phyloP scores from a whole-genome alignment of 2,113 vertebrate genomes.

The Scatophagus argus region DNA sequence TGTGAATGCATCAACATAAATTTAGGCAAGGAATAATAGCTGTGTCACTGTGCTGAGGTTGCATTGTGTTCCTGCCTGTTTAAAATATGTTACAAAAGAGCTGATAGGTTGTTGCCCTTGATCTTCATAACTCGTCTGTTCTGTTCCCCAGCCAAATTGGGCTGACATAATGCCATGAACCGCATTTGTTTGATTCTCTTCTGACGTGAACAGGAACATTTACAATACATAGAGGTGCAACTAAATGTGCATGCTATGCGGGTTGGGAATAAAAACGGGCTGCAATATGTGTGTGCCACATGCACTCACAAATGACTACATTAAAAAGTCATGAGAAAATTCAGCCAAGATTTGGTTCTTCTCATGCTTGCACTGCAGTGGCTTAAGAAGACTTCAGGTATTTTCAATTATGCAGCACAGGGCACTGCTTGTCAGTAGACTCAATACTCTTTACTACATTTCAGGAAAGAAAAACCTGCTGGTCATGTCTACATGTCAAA shows the following conservation, averaged over 20 bases:
- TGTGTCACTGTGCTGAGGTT: slow-evolving; percentile 69
- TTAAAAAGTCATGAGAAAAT: slow-evolving; percentile 62
- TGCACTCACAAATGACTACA: slow-evolving; percentile 30
- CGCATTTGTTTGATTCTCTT: neutral
- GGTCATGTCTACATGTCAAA: slow-evolving; percentile 33
- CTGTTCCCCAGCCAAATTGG: slow-evolving; percentile 5
- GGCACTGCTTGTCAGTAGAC: slow-evolving; percentile 29
- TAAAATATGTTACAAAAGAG: slow-evolving; percentile 43
- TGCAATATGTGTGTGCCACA: neutral
- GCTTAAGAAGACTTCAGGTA: slow-evolving; percentile 56
- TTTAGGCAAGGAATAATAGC: slow-evolving; percentile 65
- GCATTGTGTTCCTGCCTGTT: slow-evolving; percentile 60
- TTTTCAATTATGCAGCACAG: slow-evolving; percentile 65
- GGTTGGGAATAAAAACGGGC: no score
- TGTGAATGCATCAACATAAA: slow-evolving; percentile 71
- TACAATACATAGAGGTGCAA: neutral
- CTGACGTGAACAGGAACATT: neutral
- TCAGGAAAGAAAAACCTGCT: slow-evolving; percentile 32
- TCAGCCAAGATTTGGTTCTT: slow-evolving; percentile 45
- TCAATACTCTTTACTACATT: slow-evolving; percentile 7
- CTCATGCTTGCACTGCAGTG: slow-evolving; percentile 55
- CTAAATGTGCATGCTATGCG: neutral
- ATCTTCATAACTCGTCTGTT: slow-evolving; percentile 37
- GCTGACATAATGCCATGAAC: slow-evolving; percentile 4
- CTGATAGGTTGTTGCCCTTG: slow-evolving; percentile 48